These are phyloP conservation scores for Hemicrepidius hirtus DNA, from an alignment of 2,888 invertebrate species.

Conservation along the genomic window DNA sequence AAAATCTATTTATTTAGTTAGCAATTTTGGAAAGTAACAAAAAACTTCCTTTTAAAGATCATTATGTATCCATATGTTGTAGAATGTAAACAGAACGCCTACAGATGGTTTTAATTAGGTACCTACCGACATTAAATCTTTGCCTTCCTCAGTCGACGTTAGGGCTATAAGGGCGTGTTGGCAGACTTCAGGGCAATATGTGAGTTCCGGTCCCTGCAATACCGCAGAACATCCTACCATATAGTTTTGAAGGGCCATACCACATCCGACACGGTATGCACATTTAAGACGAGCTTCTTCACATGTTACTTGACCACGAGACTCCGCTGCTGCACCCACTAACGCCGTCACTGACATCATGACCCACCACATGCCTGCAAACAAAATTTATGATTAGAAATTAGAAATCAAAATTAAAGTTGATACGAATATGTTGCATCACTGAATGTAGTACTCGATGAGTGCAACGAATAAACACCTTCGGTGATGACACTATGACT, in stretches of 20 bases:
- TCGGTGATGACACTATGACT: no score
- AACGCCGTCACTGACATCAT: constrained; percentile 68
- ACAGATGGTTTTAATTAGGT: constrained; percentile 30
- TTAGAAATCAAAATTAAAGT: background rate
- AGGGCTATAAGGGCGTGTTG: constrained; percentile 86
- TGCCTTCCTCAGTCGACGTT: constrained; percentile 86
- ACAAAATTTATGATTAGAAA: constrained; percentile 16
- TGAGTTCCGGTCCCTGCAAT: constrained; percentile 74
- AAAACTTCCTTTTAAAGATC: background rate
- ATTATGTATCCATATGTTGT: constrained; percentile 9
- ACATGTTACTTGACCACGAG: constrained; percentile 70
- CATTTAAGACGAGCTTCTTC: constrained; percentile 83
- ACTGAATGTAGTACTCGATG: no score
- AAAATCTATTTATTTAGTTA: background rate
- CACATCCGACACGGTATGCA: constrained; percentile 85
- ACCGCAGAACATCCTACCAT: constrained; percentile 83
- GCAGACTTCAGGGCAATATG: constrained; percentile 82
- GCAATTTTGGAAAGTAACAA: background rate
- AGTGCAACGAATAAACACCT: no score
- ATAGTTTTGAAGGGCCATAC: constrained; percentile 85
- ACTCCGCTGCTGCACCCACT: constrained; percentile 61
- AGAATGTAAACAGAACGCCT: constrained; percentile 19
- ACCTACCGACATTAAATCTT: constrained; percentile 84
- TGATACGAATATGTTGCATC: no score
- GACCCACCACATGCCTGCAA: constrained; percentile 70